Evolutionary conservation across 2,797 vertebrate species (phyloP).

Genomic region (Champsocephalus gunnari): DNA sequence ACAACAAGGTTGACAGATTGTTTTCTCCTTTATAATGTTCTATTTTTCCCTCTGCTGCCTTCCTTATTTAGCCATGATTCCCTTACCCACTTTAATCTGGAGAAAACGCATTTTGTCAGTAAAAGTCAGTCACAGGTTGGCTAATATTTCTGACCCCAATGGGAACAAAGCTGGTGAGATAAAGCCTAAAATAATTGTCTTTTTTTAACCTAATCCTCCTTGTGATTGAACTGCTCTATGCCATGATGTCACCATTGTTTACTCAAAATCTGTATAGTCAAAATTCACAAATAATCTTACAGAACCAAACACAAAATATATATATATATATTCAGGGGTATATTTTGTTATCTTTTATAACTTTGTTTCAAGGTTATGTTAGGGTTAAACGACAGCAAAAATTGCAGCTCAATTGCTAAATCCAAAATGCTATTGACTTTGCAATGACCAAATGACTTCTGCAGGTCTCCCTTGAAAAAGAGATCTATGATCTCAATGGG

Average conservation of each 20-base stretch:
- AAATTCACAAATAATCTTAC: background rate
- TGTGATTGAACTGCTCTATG: too few relatives aligned
- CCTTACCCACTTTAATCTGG: background rate
- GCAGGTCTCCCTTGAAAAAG: too few relatives aligned
- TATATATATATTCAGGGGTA: too few relatives aligned
- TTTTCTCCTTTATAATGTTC: background rate
- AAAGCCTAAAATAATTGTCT: too few relatives aligned
- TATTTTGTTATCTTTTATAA: background rate
- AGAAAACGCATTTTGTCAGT: conserved; percentile 5
- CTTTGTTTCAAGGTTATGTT: background rate
- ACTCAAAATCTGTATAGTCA: too few relatives aligned
- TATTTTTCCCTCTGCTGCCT: background rate
- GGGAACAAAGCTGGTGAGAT: background rate
- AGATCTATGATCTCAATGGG: too few relatives aligned
- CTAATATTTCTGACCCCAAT: background rate
- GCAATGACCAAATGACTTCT: background rate
- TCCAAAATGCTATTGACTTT: conserved; percentile 1
- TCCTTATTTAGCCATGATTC: background rate
- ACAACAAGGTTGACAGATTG: background rate
- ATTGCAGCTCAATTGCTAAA: background rate
- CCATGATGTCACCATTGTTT: too few relatives aligned
- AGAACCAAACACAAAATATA: background rate
- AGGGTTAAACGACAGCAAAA: background rate
- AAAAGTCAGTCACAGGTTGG: background rate
- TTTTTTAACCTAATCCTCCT: too few relatives aligned